These are phyloP conservation scores for Antrozous pallidus DNA, from an alignment of 2,797 vertebrate species.

Conservation along the genomic window DNA sequence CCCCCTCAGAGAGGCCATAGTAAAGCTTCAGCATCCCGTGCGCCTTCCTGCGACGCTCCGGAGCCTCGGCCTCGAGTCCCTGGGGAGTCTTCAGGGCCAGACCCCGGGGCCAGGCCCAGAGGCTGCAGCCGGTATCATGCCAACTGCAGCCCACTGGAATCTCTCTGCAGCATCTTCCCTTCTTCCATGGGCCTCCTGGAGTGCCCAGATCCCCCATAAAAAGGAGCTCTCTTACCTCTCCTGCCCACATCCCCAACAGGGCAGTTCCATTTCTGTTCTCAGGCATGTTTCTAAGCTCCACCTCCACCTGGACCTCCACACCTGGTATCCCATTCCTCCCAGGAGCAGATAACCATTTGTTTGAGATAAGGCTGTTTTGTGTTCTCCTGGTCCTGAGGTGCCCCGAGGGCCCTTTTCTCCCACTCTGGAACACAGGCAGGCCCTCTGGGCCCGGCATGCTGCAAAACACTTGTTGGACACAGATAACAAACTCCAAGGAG, in stretches of 20 bases:
- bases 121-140: constrained; percentile 40
- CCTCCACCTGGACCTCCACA: background rate
- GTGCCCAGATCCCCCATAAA: background rate
- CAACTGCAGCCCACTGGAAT: background rate
- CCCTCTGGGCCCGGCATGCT: fast-evolving
- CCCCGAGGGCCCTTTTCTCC: background rate
- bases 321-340: background rate
- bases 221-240: background rate
- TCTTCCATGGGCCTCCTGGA: background rate
- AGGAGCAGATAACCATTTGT: background rate
- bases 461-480: background rate
- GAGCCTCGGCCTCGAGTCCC: constrained; percentile 78
- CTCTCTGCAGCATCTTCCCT: background rate
- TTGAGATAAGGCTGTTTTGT: background rate
- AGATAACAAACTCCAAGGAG: background rate
- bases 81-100: constrained; percentile 28
- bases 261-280: background rate
- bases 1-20: constrained; percentile 90
- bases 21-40: constrained; percentile 95
- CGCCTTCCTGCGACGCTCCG: constrained; percentile 84
- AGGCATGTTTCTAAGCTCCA: background rate
- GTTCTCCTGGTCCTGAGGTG: background rate
- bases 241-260: background rate
- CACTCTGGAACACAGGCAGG: background rate
- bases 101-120: constrained; percentile 16